phyloP scores from a whole-genome alignment of 2,888 invertebrate species.

The Erebia epiphron region DNA sequence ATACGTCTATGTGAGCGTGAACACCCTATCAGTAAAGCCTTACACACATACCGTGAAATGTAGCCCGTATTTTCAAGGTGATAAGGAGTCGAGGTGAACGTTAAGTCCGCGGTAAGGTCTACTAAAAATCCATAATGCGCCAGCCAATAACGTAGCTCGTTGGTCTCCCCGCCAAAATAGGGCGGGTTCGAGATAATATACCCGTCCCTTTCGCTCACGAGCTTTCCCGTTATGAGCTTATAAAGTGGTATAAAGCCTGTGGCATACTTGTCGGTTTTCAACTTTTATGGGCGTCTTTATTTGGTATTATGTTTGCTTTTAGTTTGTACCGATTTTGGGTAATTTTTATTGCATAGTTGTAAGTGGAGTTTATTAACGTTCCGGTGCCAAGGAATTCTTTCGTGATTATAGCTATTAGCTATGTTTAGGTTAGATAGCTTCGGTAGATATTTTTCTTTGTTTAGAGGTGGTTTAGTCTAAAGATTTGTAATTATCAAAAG shows the following conservation, averaged over 20 bases:
- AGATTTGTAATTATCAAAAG: neutral
- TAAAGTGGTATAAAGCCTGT: conserved; percentile 35
- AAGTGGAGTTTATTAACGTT: conserved; percentile 22
- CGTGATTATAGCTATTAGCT: conserved; percentile 1
- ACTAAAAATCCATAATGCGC: conserved; percentile 77
- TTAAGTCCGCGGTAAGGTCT: conserved; percentile 40
- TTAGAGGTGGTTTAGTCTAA: neutral
- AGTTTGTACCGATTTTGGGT: conserved; percentile 21
- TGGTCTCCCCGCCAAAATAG: conserved; percentile 68
- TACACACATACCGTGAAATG: conserved; percentile 32
- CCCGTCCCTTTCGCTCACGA: conserved; percentile 70
- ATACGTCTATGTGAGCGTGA: conserved; percentile 23
- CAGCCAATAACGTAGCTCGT: conserved; percentile 68
- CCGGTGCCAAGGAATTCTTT: conserved; percentile 18
- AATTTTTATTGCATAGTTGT: conserved; percentile 28
- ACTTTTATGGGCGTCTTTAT: conserved; percentile 31
- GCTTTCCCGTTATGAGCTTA: conserved; percentile 59
- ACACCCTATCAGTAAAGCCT: conserved; percentile 19
- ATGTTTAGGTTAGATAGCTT: conserved; percentile 2
- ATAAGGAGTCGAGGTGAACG: conserved; percentile 34
- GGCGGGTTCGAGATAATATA: conserved; percentile 66
- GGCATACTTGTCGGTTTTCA: conserved; percentile 34
- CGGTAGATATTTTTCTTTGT: neutral
- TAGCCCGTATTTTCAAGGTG: conserved; percentile 25
- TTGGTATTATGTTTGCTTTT: conserved; percentile 20